A percentile compares a stretch with the other conserved stretches of the same genome.
Evolutionary conservation across 2,113 vertebrate genomes (phyloP).

Genomic region (Miniopterus natalensis): DNA sequence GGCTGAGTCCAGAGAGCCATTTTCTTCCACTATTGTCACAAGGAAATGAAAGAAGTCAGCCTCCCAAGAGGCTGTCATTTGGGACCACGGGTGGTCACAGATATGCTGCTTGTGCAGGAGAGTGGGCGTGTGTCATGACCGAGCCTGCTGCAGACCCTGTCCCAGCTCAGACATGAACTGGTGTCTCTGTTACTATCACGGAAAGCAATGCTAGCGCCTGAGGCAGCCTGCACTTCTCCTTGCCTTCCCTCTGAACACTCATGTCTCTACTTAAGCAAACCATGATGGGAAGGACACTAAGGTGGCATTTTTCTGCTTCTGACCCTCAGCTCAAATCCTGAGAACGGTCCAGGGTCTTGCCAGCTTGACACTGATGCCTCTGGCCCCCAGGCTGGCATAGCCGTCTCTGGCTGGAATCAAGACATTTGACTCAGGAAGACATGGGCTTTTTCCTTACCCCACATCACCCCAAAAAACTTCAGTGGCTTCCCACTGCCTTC

Average conservation of each 20-base stretch:
- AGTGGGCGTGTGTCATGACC: accelerated
- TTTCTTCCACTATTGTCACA: not conserved
- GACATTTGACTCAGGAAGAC: not conserved
- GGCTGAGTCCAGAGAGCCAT: not conserved
- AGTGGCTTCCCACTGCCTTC: not conserved
- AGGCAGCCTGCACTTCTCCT: not conserved
- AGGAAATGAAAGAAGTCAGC: not conserved
- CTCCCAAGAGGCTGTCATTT: not conserved
- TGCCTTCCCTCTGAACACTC: not conserved
- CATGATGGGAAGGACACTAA: not conserved
- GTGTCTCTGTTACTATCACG: not conserved
- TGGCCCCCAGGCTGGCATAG: too few species aligned
- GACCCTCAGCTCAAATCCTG: not conserved
- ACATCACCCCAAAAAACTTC: not conserved
- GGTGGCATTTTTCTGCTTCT: not conserved
- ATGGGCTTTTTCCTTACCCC: not conserved
- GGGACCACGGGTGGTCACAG: not conserved
- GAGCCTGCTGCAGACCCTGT: accelerated
- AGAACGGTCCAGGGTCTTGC: not conserved
- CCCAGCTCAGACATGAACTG: accelerated
- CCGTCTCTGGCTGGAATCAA: not conserved
- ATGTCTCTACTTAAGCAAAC: not conserved
- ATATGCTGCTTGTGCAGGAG: accelerated
- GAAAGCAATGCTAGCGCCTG: not conserved
- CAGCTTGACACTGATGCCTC: not conserved